Percentiles rank a stretch among this genome's conserved stretches.
Conservation (phyloP, 2,113 vertebrate species). For the Gallinago media region DNA sequence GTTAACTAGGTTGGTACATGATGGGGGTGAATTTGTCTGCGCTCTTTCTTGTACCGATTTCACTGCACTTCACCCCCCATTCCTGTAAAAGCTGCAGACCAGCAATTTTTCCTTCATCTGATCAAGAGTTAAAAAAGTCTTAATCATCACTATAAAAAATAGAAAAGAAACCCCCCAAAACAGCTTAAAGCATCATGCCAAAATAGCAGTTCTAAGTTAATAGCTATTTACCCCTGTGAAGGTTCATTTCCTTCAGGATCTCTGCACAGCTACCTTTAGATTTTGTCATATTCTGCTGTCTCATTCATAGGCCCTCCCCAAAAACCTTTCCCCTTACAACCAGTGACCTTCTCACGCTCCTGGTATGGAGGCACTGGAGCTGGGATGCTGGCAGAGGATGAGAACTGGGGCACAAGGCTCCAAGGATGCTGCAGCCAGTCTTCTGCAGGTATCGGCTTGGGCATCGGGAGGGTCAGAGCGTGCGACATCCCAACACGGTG, state of each 20-base stretch:
- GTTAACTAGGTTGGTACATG: background rate
- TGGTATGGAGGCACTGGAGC: background rate
- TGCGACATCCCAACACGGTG: fast-evolving
- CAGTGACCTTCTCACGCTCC: background rate
- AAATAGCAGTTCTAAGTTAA: background rate
- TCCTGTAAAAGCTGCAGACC: background rate
- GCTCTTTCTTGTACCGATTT: background rate
- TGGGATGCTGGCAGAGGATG: background rate
- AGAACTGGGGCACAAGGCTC: background rate
- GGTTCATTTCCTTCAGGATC: background rate
- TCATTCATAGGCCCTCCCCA: background rate
- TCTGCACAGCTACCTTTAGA: background rate
- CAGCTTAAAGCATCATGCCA: background rate
- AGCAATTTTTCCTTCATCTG: background rate
- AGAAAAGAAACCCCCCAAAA: background rate
- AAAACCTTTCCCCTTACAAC: background rate
- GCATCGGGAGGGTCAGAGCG: background rate
- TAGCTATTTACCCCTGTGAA: background rate
- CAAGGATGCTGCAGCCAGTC: background rate
- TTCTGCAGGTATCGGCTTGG: background rate
- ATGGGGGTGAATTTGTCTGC: background rate
- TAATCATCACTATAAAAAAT: background rate
- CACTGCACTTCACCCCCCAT: background rate
- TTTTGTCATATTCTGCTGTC: background rate
- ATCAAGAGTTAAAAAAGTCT: background rate